phyloP scores from a whole-genome alignment of 2,113 vertebrate species.

The Nycticorax nycticorax region DNA sequence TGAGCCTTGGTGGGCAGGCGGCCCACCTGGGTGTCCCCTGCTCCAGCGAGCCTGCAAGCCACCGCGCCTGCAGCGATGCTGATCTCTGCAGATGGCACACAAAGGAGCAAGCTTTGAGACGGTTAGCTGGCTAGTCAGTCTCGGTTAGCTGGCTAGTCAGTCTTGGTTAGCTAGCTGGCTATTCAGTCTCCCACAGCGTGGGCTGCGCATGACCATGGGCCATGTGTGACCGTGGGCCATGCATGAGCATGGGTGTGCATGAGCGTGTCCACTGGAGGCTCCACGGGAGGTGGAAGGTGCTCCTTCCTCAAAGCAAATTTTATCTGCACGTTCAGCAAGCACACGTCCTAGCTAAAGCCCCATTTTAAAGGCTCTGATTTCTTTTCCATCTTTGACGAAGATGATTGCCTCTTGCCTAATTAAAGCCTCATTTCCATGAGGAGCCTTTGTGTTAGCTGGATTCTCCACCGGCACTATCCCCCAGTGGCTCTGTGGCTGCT shows the following conservation, averaged over 20 bases:
- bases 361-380: background rate
- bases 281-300: background rate
- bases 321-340: background rate
- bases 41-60: no score
- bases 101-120: no score
- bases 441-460: background rate
- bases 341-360: background rate
- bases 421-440: background rate
- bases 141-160: no score
- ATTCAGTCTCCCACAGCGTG: no score
- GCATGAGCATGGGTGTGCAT: background rate
- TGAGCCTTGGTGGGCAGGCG: no score
- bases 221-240: no score
- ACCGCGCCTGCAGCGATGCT: no score
- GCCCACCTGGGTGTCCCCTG: no score
- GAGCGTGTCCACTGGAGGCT: background rate
- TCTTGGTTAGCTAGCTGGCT: no score
- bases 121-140: no score
- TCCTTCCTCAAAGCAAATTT: background rate
- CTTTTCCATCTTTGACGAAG: background rate
- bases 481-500: fast-evolving
- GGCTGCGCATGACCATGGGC: no score
- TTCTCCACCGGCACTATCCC: background rate
- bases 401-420: background rate
- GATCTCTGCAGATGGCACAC: no score